phyloP scores from a whole-genome alignment of 2,888 invertebrate genomes.

The Hydrotaea diabolus region DNA sequence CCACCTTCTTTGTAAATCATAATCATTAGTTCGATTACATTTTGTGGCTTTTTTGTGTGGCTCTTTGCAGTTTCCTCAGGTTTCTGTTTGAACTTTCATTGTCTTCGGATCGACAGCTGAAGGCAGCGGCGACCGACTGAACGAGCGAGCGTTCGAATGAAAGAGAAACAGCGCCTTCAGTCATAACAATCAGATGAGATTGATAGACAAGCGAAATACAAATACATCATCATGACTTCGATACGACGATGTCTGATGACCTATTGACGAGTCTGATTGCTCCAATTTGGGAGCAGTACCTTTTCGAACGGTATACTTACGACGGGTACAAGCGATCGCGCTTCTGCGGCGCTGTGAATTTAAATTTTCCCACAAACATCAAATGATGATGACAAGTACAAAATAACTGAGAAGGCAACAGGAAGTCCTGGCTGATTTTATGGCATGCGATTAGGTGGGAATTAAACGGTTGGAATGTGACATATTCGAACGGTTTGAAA shows the following conservation, averaged over 20 bases:
- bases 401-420: background rate
- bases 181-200: constrained; percentile 50
- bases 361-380: constrained; percentile 52
- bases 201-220: constrained; percentile 58
- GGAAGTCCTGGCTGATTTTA: background rate
- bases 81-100: constrained; percentile 50
- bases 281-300: constrained; percentile 61
- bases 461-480: background rate
- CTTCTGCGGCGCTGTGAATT: constrained; percentile 44
- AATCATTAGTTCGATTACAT: constrained; percentile 67
- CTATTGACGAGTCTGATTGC: constrained; percentile 62
- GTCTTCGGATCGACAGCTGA: constrained; percentile 38
- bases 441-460: background rate
- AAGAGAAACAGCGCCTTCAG: constrained; percentile 31
- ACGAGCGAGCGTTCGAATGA: constrained; percentile 18
- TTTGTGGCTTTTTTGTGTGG: constrained; percentile 33
- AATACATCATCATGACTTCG: constrained; percentile 56
- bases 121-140: no score
- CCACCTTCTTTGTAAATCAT: constrained; percentile 71
- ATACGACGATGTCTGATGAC: constrained; percentile 57
- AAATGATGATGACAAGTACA: constrained; percentile 26
- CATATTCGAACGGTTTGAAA: no score
- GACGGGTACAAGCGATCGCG: background rate
- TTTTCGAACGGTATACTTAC: constrained; percentile 24
- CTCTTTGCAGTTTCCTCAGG: constrained; percentile 23